phyloP scores from a whole-genome alignment of 1,140 invertebrate genomes.

The Triops cancriformis region DNA sequence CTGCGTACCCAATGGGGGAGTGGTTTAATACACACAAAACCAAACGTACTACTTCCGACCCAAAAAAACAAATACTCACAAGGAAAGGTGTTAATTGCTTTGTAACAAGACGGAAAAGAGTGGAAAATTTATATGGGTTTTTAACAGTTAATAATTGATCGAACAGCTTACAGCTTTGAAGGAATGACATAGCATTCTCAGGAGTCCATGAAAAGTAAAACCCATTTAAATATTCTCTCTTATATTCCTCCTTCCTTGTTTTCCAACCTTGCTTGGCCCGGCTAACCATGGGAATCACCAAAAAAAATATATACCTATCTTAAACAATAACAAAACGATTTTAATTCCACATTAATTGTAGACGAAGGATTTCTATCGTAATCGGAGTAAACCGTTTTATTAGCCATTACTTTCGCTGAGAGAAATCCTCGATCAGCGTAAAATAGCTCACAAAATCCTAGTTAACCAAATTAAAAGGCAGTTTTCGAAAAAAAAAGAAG shows the following conservation, averaged over 20 bases:
- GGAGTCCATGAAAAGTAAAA: background rate
- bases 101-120: too few species aligned
- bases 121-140: too few species aligned
- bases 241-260: background rate
- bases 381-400: background rate
- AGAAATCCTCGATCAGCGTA: background rate
- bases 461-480: background rate
- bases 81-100: too few species aligned
- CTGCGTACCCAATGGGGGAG: too few species aligned
- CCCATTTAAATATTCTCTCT: background rate
- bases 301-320: background rate
- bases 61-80: too few species aligned
- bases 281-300: slow-evolving; percentile 9
- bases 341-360: background rate
- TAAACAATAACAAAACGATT: background rate
- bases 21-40: too few species aligned
- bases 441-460: too few species aligned
- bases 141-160: too few species aligned
- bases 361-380: background rate
- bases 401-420: too few species aligned
- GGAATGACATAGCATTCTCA: too few species aligned
- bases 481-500: background rate
- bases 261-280: slow-evolving; percentile 12
- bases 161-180: too few species aligned
- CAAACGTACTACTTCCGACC: too few species aligned